These are phyloP conservation scores for Turritopsis dohrnii DNA, from an alignment of 30 jellyfish, hydroid and myxozoan species.

Conservation along the genomic window DNA sequence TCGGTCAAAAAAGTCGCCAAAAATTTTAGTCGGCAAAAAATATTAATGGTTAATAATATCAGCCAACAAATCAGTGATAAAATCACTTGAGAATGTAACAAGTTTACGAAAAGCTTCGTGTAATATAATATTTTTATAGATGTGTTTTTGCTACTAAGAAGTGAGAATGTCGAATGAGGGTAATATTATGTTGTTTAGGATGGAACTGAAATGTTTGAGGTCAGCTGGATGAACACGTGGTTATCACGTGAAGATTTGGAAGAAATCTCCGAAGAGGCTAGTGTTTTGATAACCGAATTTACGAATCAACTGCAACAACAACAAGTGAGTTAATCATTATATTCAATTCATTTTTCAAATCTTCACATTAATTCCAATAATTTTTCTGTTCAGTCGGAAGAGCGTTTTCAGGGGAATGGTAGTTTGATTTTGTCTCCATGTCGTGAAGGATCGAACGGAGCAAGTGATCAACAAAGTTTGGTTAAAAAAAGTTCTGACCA, in stretches of 20 bases:
- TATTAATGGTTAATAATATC: too few relatives aligned
- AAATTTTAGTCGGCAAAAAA: too few relatives aligned
- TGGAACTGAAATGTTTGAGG: constrained; percentile 5
- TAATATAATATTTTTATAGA: background rate
- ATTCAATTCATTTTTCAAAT: background rate
- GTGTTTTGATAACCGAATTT: background rate
- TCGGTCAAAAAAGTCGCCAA: too few relatives aligned
- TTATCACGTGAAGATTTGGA: constrained; percentile 6
- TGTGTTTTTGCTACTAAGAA: too few relatives aligned
- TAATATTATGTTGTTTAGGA: background rate
- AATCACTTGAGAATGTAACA: too few relatives aligned
- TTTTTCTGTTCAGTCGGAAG: background rate
- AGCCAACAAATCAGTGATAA: too few relatives aligned
- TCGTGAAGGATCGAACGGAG: background rate
- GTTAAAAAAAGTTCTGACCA: background rate
- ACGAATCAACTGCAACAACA: background rate
- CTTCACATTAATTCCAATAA: background rate
- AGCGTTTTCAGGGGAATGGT: background rate
- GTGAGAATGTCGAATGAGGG: background rate
- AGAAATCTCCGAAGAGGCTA: constrained; percentile 8
- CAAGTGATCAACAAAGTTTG: background rate
- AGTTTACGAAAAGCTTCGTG: too few relatives aligned
- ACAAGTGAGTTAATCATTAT: background rate
- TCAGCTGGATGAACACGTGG: constrained; percentile 16
- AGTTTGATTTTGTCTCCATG: background rate